These are phyloP conservation scores for Nomada ruficornis DNA, from an alignment of 2,888 invertebrate genomes.

Conservation along the genomic window DNA sequence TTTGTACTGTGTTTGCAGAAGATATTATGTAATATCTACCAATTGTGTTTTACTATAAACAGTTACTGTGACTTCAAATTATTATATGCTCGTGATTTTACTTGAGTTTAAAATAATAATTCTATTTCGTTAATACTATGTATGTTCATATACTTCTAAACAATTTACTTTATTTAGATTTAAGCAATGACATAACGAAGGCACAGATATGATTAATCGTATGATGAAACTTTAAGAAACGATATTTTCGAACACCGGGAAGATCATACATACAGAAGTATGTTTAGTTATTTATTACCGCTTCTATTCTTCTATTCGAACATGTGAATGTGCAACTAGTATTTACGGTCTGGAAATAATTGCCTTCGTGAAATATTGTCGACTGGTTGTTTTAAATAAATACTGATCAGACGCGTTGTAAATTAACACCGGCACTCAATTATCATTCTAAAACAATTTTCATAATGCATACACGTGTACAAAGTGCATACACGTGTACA, in stretches of 20 bases:
- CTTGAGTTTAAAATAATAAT: no score
- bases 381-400: neutral
- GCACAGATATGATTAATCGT: neutral
- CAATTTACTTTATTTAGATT: neutral
- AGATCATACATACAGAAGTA: neutral
- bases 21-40: no score
- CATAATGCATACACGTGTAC: neutral
- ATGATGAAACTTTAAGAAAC: neutral
- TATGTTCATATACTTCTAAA: no score
- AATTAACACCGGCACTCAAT: no score
- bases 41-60: no score
- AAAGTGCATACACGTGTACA: neutral
- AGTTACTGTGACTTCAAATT: no score
- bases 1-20: no score
- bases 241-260: neutral
- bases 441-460: neutral
- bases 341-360: neutral
- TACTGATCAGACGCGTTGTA: no score
- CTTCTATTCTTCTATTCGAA: neutral
- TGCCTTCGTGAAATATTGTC: neutral
- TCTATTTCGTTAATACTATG: no score
- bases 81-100: no score
- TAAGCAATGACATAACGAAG: neutral
- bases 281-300: neutral
- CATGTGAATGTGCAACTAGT: neutral